phyloP scores from a whole-genome alignment of 2,888 invertebrate genomes.

The Fragum fragum region DNA sequence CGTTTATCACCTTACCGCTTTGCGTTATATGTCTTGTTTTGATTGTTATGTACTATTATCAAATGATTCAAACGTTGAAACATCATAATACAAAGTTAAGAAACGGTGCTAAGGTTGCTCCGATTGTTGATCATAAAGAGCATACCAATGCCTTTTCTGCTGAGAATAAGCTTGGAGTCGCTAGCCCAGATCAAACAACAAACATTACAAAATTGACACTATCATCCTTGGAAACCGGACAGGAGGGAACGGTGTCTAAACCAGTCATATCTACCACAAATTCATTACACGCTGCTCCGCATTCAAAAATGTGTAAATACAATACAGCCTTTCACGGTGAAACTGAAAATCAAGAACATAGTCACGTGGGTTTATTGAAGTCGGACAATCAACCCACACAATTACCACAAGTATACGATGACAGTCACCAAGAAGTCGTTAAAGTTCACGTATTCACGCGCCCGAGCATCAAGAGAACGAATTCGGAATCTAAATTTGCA shows the following conservation, averaged over 20 bases:
- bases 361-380: neutral
- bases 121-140: neutral
- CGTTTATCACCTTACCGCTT: conserved; percentile 58
- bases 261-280: neutral
- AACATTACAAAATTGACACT: neutral
- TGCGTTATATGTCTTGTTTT: conserved; percentile 60
- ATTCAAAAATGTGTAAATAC: neutral
- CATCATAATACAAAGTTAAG: conserved; percentile 64
- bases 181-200: conserved; percentile 12
- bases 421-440: neutral
- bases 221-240: neutral
- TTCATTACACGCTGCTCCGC: neutral
- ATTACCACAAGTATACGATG: neutral
- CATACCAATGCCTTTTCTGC: neutral
- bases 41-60: conserved; percentile 61
- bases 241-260: neutral
- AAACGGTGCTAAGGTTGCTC: conserved; percentile 40
- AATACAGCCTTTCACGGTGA: neutral
- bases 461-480: neutral
- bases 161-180: neutral
- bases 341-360: neutral
- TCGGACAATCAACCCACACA: neutral
- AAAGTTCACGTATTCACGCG: conserved; percentile 20
- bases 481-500: neutral
- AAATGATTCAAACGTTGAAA: conserved; percentile 63